These are phyloP conservation scores for Lagodon rhomboides DNA, from an alignment of 2,797 vertebrate genomes.

Conservation along the genomic window DNA sequence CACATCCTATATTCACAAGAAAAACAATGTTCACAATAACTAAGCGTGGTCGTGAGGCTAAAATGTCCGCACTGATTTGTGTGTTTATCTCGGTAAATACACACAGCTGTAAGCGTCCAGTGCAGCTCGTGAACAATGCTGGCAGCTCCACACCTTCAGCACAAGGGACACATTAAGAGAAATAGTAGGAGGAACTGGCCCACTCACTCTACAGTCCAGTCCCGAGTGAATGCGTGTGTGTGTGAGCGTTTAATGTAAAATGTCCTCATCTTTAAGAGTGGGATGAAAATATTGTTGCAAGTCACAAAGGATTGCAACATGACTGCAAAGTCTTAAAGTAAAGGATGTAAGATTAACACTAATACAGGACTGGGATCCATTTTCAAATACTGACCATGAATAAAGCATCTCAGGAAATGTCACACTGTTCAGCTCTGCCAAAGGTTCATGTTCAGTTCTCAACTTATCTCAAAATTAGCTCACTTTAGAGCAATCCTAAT, in stretches of 20 bases:
- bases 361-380: constrained; percentile 17
- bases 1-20: constrained; percentile 32
- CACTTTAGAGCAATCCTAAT: background rate
- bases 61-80: constrained; percentile 45
- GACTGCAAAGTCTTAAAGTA: constrained; percentile 23
- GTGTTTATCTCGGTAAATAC: constrained; percentile 71
- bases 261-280: constrained; percentile 49
- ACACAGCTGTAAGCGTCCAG: constrained; percentile 78
- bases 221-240: constrained; percentile 23
- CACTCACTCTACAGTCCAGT: constrained; percentile 59
- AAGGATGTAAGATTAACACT: background rate
- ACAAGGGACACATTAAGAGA: constrained; percentile 79
- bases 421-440: no score
- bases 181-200: constrained; percentile 76
- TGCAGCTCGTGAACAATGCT: constrained; percentile 80
- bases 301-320: constrained; percentile 41
- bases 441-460: background rate
- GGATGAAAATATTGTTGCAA: constrained; percentile 43
- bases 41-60: constrained; percentile 20
- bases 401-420: constrained; percentile 16
- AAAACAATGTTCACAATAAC: constrained; percentile 33
- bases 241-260: constrained; percentile 55
- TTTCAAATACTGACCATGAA: constrained; percentile 4
- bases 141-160: constrained; percentile 75
- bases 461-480: background rate